These are phyloP conservation scores for Hyles vespertilio DNA, from an alignment of 1,140 invertebrate species.

Conservation along the genomic window DNA sequence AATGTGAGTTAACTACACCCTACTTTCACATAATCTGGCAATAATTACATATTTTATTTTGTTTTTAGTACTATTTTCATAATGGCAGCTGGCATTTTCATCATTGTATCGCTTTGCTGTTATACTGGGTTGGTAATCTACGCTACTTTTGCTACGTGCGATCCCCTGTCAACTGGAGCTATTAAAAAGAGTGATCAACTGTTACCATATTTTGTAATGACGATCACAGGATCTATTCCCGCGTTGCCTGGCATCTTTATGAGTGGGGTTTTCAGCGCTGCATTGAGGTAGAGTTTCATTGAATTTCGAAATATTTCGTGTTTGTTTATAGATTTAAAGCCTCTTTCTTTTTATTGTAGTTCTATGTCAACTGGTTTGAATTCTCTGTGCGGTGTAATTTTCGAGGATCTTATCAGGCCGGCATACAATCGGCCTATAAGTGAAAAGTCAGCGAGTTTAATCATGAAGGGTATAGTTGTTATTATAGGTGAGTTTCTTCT, in stretches of 20 bases:
- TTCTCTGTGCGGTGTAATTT: slow-evolving; percentile 88
- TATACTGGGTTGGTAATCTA: slow-evolving; percentile 88
- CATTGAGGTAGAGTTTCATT: slow-evolving; percentile 76
- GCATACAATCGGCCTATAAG: slow-evolving; percentile 78
- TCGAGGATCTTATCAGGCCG: slow-evolving; percentile 86
- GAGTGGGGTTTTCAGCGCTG: slow-evolving; percentile 85
- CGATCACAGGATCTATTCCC: slow-evolving; percentile 79
- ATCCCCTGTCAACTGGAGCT: slow-evolving; percentile 81
- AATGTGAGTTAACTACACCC: slow-evolving; percentile 72
- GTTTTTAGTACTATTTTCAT: slow-evolving; percentile 66
- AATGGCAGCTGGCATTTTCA: slow-evolving; percentile 75
- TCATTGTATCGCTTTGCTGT: slow-evolving; percentile 80
- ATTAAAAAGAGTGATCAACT: slow-evolving; percentile 81
- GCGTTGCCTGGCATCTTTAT: slow-evolving; percentile 87
- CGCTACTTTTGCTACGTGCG: slow-evolving; percentile 85
- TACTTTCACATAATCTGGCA: neutral
- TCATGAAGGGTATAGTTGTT: slow-evolving; percentile 83
- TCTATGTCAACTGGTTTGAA: slow-evolving; percentile 88
- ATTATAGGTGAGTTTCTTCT: slow-evolving; percentile 69
- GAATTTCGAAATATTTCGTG: neutral
- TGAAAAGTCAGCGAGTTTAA: slow-evolving; percentile 78
- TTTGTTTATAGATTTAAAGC: neutral
- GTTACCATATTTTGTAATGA: slow-evolving; percentile 85
- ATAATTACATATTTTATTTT: slow-evolving; percentile 3
- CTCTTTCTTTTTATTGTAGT: slow-evolving; percentile 64